Percentiles rank a stretch among this genome's conserved stretches.
These are phyloP conservation scores for Zapornia atra DNA, from an alignment of 2,113 vertebrate genomes.

Conservation along the genomic window DNA sequence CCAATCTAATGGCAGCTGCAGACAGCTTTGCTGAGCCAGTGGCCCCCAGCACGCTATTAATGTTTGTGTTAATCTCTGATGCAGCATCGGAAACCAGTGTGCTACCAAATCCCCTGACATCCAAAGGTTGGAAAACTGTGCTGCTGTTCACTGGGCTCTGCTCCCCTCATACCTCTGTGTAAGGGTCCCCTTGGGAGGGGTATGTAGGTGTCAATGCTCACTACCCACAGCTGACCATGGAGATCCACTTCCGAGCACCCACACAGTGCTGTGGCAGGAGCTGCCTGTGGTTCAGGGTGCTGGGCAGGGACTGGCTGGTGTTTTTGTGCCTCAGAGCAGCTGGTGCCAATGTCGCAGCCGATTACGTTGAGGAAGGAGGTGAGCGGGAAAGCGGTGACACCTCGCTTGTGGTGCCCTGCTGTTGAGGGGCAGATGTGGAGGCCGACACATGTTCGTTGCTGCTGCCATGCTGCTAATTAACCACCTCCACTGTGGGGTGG, in stretches of 20 bases:
- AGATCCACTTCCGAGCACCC: not conserved
- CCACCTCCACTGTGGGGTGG: constrained; percentile 42
- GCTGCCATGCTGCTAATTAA: constrained; percentile 66
- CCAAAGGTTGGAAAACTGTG: not conserved
- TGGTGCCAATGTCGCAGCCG: constrained; percentile 70
- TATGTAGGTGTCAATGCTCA: rapidly evolving
- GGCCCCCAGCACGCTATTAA: not conserved
- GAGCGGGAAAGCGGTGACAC: constrained; percentile 64
- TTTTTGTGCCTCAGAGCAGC: constrained; percentile 59
- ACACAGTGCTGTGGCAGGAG: rapidly evolving
- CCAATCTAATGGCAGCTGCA: not conserved
- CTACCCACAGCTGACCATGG: rapidly evolving
- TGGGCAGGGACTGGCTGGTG: not conserved
- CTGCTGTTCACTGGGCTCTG: not conserved
- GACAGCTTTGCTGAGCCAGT: not conserved
- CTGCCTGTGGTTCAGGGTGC: not conserved
- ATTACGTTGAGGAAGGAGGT: constrained; percentile 67
- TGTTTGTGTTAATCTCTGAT: not conserved
- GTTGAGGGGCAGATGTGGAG: constrained; percentile 72
- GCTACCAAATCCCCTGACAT: too few relatives aligned
- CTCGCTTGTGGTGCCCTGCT: constrained; percentile 45
- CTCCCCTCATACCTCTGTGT: not conserved
- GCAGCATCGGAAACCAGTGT: not conserved
- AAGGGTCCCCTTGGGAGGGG: not conserved
- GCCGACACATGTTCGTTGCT: constrained; percentile 9